These are phyloP conservation scores for Parasteatoda tepidariorum DNA, from an alignment of 1,140 invertebrate genomes.

Conservation along the genomic window DNA sequence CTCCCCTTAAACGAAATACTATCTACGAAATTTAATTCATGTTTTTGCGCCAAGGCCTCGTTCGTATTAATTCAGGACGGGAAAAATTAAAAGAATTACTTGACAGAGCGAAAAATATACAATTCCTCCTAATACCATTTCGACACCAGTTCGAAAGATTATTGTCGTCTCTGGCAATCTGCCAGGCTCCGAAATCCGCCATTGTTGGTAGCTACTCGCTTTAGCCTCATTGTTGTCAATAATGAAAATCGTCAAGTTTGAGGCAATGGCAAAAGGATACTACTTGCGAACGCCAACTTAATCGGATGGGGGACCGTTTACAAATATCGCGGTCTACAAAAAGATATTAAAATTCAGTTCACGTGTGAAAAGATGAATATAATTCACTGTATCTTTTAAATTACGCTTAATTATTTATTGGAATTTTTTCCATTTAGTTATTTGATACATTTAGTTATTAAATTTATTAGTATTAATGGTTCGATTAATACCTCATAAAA, in stretches of 20 bases:
- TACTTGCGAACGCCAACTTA: conserved; percentile 48
- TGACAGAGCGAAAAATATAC: not conserved
- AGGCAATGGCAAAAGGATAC: conserved; percentile 30
- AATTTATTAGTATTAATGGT: too few relatives aligned
- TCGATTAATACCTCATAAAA: too few relatives aligned
- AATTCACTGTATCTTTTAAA: not conserved
- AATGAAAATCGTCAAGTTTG: conserved; percentile 60
- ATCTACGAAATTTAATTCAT: conserved; percentile 5
- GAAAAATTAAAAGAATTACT: conserved; percentile 40
- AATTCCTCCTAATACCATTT: conserved; percentile 35
- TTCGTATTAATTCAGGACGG: conserved; percentile 19
- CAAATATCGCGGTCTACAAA: not conserved
- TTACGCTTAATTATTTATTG: too few relatives aligned
- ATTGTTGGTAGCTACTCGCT: conserved; percentile 49
- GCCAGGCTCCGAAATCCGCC: conserved; percentile 24
- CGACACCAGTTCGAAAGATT: conserved; percentile 40
- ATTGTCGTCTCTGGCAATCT: conserved; percentile 56
- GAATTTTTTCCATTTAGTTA: too few relatives aligned
- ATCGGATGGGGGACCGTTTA: conserved; percentile 6
- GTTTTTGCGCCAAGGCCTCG: not conserved
- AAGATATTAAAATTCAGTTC: too few relatives aligned
- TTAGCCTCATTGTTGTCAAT: conserved; percentile 57
- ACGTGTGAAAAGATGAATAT: not conserved
- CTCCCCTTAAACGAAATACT: not conserved
- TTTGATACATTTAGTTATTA: too few relatives aligned